A percentile compares a stretch with the other conserved stretches of the same genome.
Evolutionary conservation across 2,888 invertebrate genomes (phyloP).

Genomic region (Lepidocyrtoides sp.): DNA sequence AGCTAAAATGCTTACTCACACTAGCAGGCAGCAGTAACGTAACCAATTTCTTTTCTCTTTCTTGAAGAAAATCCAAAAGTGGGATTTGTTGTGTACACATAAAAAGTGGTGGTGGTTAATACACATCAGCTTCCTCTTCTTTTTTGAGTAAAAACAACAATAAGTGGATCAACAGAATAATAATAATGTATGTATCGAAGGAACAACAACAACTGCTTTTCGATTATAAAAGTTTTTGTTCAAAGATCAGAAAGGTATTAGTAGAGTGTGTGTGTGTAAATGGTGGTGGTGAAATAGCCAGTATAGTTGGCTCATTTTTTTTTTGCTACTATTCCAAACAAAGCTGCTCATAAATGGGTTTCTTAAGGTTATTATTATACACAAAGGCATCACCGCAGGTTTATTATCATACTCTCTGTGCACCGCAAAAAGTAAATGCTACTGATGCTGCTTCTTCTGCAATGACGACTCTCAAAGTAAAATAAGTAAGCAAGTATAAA

Average conservation of each 20-base stretch:
- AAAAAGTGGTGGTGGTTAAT: neutral
- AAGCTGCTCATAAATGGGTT: conserved; percentile 36
- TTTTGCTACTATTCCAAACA: neutral
- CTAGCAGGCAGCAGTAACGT: no score
- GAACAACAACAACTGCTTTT: conserved; percentile 35
- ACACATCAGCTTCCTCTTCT: neutral
- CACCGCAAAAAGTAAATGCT: neutral
- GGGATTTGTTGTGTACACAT: conserved; percentile 20
- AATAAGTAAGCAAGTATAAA: neutral
- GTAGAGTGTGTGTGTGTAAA: neutral
- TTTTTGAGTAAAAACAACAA: conserved; percentile 19
- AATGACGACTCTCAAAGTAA: neutral
- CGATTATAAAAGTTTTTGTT: conserved; percentile 64
- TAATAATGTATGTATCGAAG: neutral
- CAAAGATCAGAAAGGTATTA: conserved; percentile 18
- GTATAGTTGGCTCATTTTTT: neutral
- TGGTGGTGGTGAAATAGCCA: neutral
- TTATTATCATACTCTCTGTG: conserved; percentile 36
- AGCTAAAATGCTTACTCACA: neutral
- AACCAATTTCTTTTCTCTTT: conserved; percentile 45
- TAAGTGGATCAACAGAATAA: neutral
- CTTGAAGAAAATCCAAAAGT: neutral
- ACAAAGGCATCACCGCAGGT: conserved; percentile 52
- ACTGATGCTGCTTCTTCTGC: no score
- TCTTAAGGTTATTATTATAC: conserved; percentile 43